Evolutionary conservation across 2,888 invertebrate genomes (phyloP).

Genomic region (Steinernema scapterisci): DNA sequence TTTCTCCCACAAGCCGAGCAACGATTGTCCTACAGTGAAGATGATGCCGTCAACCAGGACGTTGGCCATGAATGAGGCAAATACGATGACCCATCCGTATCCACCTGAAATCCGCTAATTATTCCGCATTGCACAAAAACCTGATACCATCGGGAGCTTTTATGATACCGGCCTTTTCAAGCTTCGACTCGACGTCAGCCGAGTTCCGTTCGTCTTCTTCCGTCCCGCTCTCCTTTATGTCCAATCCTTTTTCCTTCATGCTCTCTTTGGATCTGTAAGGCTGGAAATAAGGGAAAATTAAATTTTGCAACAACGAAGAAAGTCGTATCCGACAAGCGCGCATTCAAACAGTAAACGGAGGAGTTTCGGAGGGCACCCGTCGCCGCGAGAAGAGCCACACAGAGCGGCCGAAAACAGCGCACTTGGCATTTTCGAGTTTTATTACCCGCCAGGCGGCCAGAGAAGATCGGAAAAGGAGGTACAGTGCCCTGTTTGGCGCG

Average conservation of each 20-base stretch:
- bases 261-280: neutral
- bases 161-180: conserved; percentile 58
- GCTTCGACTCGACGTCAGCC: conserved; percentile 22
- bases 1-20: conserved; percentile 69
- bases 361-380: neutral
- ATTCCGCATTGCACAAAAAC: conserved; percentile 8
- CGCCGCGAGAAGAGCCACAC: neutral
- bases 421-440: neutral
- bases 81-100: conserved; percentile 91
- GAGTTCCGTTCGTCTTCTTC: neutral
- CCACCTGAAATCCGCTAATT: conserved; percentile 70
- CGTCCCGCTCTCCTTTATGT: neutral
- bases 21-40: conserved; percentile 69
- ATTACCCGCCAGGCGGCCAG: neutral
- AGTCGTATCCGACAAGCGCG: neutral
- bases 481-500: neutral
- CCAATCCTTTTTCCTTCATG: conserved; percentile 16
- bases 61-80: conserved; percentile 95
- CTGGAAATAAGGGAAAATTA: neutral
- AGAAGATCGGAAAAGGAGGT: neutral
- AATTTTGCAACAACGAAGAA: neutral
- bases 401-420: neutral
- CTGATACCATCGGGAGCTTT: conserved; percentile 62
- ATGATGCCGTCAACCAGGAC: conserved; percentile 88
- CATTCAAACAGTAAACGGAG: neutral